phyloP scores from a whole-genome alignment of 2,888 invertebrate species.

The Kryphioiulus occultus region DNA sequence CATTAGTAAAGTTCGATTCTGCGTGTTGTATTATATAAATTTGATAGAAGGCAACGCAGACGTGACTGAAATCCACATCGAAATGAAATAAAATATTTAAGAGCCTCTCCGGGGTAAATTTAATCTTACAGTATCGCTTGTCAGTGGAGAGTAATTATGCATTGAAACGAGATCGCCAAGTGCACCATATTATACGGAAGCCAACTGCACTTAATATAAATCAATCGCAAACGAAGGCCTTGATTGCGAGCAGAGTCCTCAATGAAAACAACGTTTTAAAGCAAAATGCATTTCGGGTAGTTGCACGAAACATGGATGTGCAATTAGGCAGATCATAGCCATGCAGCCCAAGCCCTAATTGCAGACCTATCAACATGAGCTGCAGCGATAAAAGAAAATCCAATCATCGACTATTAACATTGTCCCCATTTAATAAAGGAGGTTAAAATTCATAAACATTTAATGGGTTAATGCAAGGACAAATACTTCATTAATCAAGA shows the following conservation, averaged over 20 bases:
- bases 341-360: background rate
- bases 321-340: conserved; percentile 8
- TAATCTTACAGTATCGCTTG: conserved; percentile 38
- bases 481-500: conserved; percentile 6
- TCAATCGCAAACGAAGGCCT: conserved; percentile 1
- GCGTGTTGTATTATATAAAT: conserved; percentile 19
- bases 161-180: conserved; percentile 20
- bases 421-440: conserved; percentile 10
- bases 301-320: conserved; percentile 27
- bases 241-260: background rate
- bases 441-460: conserved; percentile 32
- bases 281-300: background rate
- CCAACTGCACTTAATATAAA: background rate
- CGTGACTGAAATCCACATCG: conserved; percentile 36
- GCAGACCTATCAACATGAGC: background rate
- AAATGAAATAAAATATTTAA: conserved; percentile 36
- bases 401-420: background rate
- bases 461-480: conserved; percentile 33
- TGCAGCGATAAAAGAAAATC: background rate
- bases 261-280: background rate
- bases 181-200: background rate
- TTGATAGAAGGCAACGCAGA: conserved; percentile 18
- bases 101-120: conserved; percentile 28
- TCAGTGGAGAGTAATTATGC: conserved; percentile 40
- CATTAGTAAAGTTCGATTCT: conserved; percentile 38